Evolutionary conservation across 2,888 invertebrate genomes (phyloP).

Genomic region (Drosophila setosimentum): DNA sequence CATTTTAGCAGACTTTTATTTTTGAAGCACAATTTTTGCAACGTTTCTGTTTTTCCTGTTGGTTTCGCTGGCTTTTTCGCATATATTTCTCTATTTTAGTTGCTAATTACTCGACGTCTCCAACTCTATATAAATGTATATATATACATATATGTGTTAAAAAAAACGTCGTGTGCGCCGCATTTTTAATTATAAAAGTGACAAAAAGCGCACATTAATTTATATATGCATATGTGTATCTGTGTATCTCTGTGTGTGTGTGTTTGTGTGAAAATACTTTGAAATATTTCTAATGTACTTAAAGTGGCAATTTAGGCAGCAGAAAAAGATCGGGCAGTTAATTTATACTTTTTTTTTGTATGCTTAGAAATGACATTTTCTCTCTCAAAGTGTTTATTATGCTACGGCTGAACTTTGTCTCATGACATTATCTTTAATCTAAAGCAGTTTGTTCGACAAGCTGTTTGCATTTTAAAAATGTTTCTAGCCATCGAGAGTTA

Average conservation of each 20-base stretch:
- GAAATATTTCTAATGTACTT: conserved; percentile 15
- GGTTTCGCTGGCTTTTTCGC: conserved; percentile 19
- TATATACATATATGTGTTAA: conserved; percentile 7
- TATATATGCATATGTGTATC: conserved; percentile 9
- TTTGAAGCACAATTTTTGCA: conserved; percentile 26
- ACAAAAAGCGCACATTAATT: conserved; percentile 43
- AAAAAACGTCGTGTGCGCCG: conserved; percentile 53
- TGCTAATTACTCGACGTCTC: conserved; percentile 50
- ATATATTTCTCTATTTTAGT: conserved; percentile 13
- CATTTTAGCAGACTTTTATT: conserved; percentile 33
- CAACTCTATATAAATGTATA: conserved; percentile 25
- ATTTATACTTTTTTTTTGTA: conserved; percentile 39
- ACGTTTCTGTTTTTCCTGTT: conserved; percentile 19
- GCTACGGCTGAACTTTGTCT: conserved; percentile 12
- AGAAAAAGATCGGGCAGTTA: conserved; percentile 12
- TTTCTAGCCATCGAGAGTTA: background rate
- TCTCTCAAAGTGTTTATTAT: conserved; percentile 34
- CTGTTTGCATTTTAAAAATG: background rate
- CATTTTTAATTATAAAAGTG: conserved; percentile 70
- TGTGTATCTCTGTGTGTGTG: background rate
- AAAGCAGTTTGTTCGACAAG: conserved; percentile 8
- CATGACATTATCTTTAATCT: conserved; percentile 23
- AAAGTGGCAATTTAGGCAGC: conserved; percentile 51
- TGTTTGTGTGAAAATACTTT: background rate
- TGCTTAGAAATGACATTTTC: conserved; percentile 29